Percentiles rank a stretch among this genome's conserved stretches.
Evolutionary conservation across 2,113 vertebrate genomes (phyloP).

Genomic region (Lipophrys pholis): DNA sequence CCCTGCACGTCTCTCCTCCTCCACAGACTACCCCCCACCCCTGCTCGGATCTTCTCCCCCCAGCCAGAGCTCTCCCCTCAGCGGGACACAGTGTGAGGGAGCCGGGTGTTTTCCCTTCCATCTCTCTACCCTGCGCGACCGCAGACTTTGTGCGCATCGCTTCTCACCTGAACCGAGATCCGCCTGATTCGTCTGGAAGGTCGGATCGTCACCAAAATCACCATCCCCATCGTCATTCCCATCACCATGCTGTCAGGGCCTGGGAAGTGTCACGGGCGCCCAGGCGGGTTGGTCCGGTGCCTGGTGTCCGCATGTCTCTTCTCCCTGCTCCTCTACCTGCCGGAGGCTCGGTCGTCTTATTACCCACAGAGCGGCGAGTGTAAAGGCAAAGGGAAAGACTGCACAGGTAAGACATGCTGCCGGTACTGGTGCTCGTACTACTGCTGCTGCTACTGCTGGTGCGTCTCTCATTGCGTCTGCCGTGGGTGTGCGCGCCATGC

Average conservation of each 20-base stretch:
- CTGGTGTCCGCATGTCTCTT: slow-evolving; percentile 76
- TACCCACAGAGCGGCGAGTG: slow-evolving; percentile 82
- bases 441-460: background rate
- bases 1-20: background rate
- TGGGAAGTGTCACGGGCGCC: slow-evolving; percentile 54
- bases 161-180: slow-evolving; percentile 14
- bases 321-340: slow-evolving; percentile 68
- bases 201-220: slow-evolving; percentile 12
- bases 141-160: background rate
- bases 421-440: background rate
- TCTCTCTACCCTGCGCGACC: no score
- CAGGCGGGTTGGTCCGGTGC: slow-evolving; percentile 62
- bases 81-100: slow-evolving; percentile 30
- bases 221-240: slow-evolving; percentile 1
- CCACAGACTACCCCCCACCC: background rate
- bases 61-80: slow-evolving; percentile 2
- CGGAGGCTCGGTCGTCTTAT: slow-evolving; percentile 78
- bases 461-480: no score
- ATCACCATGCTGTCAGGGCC: slow-evolving; percentile 64
- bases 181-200: background rate
- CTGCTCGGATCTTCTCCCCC: background rate
- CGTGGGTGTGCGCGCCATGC: no score
- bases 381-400: slow-evolving; percentile 83
- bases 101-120: background rate
- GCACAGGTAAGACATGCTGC: slow-evolving; percentile 79